Percentiles rank a stretch among this genome's conserved stretches.
Evolutionary conservation across 2,797 vertebrate species (phyloP).

Genomic region (Fistularia commersonii): DNA sequence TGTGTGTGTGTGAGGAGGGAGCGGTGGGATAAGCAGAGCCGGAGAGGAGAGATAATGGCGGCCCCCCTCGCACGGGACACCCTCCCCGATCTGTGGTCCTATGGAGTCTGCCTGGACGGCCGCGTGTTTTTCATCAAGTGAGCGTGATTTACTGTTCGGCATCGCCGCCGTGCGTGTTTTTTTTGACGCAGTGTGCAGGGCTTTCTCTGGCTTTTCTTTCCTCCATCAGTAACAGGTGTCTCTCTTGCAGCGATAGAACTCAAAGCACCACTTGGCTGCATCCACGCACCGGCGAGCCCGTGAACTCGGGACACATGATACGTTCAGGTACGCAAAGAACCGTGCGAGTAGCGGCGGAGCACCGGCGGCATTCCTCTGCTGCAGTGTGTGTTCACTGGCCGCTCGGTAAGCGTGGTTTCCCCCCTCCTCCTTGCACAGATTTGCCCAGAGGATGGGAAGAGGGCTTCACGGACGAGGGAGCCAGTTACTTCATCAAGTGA

Average conservation of each 20-base stretch:
- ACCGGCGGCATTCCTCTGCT: conserved; percentile 13
- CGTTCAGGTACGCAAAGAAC: conserved; percentile 84
- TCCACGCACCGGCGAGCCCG: conserved; percentile 91
- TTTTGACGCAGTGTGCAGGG: background rate
- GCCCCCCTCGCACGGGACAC: conserved; percentile 88
- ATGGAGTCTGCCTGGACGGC: conserved; percentile 91
- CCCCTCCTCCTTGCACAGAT: conserved; percentile 71
- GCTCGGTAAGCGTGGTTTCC: conserved; percentile 26
- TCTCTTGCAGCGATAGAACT: conserved; percentile 85
- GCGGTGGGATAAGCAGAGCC: conserved; percentile 42
- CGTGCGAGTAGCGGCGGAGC: conserved; percentile 9
- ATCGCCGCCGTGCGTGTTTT: background rate
- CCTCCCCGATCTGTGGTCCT: conserved; percentile 93
- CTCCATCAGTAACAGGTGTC: conserved; percentile 87
- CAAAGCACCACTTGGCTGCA: conserved; percentile 91
- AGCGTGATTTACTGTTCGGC: conserved; percentile 40
- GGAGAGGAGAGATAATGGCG: conserved; percentile 85
- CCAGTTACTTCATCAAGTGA: conserved; percentile 99
- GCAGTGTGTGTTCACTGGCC: conserved; percentile 28
- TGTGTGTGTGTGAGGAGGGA: conserved; percentile 10
- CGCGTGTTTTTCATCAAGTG: conserved; percentile 96
- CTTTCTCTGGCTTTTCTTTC: conserved; percentile 18
- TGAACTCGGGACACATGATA: conserved; percentile 98
- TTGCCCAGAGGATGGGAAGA: conserved; percentile 97
- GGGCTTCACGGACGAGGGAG: conserved; percentile 95